Evolutionary conservation across 2,888 invertebrate genomes (phyloP).

Genomic region (Morpho helenor): DNA sequence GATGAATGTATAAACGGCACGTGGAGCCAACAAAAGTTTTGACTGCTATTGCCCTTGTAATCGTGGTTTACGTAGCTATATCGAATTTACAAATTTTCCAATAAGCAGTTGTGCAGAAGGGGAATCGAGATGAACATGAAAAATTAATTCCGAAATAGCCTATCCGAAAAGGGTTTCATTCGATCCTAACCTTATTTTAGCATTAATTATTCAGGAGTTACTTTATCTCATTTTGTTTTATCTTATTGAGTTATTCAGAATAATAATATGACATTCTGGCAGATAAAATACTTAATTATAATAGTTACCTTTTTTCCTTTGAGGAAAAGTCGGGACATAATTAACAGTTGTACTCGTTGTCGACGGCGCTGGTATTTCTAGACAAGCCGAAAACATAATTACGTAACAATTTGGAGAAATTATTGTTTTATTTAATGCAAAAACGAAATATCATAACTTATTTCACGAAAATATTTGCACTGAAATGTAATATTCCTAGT

Average conservation of each 20-base stretch:
- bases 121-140: conserved; percentile 47
- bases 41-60: conserved; percentile 51
- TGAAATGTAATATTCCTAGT: no score
- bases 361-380: conserved; percentile 93
- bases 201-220: conserved; percentile 21
- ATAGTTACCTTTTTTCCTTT: conserved; percentile 82
- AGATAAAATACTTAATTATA: conserved; percentile 8
- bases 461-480: no score
- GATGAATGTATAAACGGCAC: conserved; percentile 62
- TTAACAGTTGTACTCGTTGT: conserved; percentile 81
- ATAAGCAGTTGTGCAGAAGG: conserved; percentile 32
- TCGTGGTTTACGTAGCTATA: conserved; percentile 51
- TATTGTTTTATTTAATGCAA: background rate
- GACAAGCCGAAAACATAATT: conserved; percentile 33
- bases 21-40: conserved; percentile 49
- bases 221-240: conserved; percentile 11
- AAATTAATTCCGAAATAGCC: conserved; percentile 43
- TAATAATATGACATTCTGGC: background rate
- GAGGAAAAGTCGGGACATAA: conserved; percentile 77
- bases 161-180: conserved; percentile 47
- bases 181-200: conserved; percentile 24
- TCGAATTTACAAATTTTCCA: conserved; percentile 45
- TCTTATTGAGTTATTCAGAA: conserved; percentile 19
- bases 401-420: background rate
- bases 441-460: background rate